Conservation (phyloP, 2,113 vertebrate species). For the Takifugu bimaculatus region DNA sequence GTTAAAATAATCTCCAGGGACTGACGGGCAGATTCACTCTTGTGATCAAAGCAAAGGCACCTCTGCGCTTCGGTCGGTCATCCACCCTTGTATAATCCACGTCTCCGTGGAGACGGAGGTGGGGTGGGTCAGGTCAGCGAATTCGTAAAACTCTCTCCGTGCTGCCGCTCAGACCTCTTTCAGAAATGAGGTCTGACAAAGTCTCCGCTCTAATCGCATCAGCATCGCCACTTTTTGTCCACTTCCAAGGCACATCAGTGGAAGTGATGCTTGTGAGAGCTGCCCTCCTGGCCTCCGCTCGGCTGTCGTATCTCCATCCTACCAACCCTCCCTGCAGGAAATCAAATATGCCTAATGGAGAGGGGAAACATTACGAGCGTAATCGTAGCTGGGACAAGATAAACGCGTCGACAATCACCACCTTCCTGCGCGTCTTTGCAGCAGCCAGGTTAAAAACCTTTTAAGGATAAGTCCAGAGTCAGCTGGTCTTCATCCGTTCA, state of each 20-base stretch:
- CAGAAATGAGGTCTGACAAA: constrained; percentile 69
- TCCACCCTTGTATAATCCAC: constrained; percentile 46
- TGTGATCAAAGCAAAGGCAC: constrained; percentile 39
- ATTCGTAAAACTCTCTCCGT: constrained; percentile 63
- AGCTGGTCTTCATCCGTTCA: constrained; percentile 38
- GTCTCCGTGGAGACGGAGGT: constrained; percentile 33
- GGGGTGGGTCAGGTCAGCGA: constrained; percentile 29
- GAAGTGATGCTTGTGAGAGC: constrained; percentile 53
- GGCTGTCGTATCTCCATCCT: constrained; percentile 48
- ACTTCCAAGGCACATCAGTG: constrained; percentile 56
- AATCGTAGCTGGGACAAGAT: constrained; percentile 66
- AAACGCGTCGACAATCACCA: constrained; percentile 61
- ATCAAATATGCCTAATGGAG: constrained; percentile 78
- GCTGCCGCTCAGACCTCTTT: constrained; percentile 60
- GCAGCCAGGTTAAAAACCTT: constrained; percentile 43
- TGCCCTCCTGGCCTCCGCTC: constrained; percentile 52
- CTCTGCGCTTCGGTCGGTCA: constrained; percentile 49
- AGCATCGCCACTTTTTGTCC: constrained; percentile 57
- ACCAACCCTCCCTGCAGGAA: constrained; percentile 56
- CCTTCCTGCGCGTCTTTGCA: constrained; percentile 41
- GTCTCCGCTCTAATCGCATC: constrained; percentile 66
- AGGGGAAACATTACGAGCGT: constrained; percentile 63
- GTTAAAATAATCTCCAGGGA: constrained; percentile 30
- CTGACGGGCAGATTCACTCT: constrained; percentile 31
- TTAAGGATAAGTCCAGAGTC: constrained; percentile 39